Evolutionary conservation across 2,113 vertebrate genomes (phyloP), one percentile per base, ranked within the genome.

Genomic region (Chunga burmeisteri): DNA sequence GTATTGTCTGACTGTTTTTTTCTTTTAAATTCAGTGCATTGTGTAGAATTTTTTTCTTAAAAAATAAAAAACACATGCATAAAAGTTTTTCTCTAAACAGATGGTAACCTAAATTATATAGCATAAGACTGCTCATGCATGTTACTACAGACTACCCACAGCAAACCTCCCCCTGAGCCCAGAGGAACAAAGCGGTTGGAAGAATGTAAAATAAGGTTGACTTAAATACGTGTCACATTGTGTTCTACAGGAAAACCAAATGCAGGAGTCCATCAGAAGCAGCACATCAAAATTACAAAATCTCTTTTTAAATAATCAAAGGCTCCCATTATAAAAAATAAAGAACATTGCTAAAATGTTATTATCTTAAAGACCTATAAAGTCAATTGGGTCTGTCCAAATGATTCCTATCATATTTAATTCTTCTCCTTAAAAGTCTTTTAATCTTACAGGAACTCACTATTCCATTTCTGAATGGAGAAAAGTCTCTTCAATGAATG

Each of bases 31-130:
- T 80, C 38, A 53, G n/a, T 36, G 17, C 11, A 32, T 78, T 3
- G 1, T 16, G 7, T 26, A 70, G 25, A 38, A 8, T 12, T 40
- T 12, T n/a, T 66, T 63, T 74, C 10, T 49, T 32, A 3, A 34
- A 72, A 90, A 90, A 78, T 19, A 18, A 42, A n/a, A 40, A 78
- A 75, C 20, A 46, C 1, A 0, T 53, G 34, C n/a, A 90, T 81
- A 34, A 59, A 67, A 55, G 20, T 32, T 75, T 84, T 72, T 78
- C 30, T 83, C 93, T 71, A 75, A 95, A 88, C 91, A 93, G 94
- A 78, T 91, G 80, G 68, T 14, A 85, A 79, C 16, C 82, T 91
- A 90, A 92, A 90, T 96, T 90, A 71, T 67, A 92, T 73, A 90
- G 49, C 46, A 59, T 74, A 56, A 86, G 62, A 82, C 47, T 93